Percentiles rank a stretch among this genome's conserved stretches.
Evolutionary conservation across 1,140 invertebrate genomes (phyloP).

Genomic region (Vanessa tameamea): DNA sequence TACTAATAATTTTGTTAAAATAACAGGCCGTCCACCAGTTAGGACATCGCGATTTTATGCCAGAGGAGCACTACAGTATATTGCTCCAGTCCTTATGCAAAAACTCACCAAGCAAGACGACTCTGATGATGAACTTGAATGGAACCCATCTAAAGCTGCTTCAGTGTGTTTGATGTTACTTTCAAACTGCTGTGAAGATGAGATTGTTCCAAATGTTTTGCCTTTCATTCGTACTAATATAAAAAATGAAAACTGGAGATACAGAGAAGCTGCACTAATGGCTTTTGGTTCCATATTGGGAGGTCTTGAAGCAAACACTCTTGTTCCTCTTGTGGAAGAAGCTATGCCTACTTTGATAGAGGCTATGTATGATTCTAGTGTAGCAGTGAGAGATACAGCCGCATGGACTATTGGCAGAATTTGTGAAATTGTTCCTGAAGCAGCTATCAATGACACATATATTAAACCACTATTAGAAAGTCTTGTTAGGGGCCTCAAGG

Average conservation of each 20-base stretch:
- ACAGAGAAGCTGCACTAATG: slow-evolving; percentile 98
- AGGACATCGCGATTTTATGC: slow-evolving; percentile 96
- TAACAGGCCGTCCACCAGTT: slow-evolving; percentile 90
- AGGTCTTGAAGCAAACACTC: slow-evolving; percentile 91
- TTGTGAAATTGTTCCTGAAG: slow-evolving; percentile 98
- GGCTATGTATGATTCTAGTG: slow-evolving; percentile 95
- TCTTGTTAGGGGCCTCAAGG: slow-evolving; percentile 92
- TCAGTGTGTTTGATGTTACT: slow-evolving; percentile 99
- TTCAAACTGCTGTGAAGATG: slow-evolving; percentile 98
- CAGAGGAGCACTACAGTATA: slow-evolving; percentile 96
- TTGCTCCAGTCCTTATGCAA: slow-evolving; percentile 96
- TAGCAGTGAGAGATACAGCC: slow-evolving; percentile 97
- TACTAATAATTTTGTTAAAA: too few relatives aligned
- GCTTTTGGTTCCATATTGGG: slow-evolving; percentile 98
- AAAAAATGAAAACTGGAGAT: slow-evolving; percentile 95
- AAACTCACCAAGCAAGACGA: slow-evolving; percentile 97
- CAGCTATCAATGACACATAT: slow-evolving; percentile 94
- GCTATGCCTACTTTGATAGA: slow-evolving; percentile 97
- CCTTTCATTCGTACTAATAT: slow-evolving; percentile 99
- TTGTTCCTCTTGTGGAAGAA: slow-evolving; percentile 97
- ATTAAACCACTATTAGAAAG: slow-evolving; percentile 93
- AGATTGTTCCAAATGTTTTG: slow-evolving; percentile 96
- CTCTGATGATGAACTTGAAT: slow-evolving; percentile 98
- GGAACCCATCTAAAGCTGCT: slow-evolving; percentile 99
- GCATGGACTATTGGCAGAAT: slow-evolving; percentile 99